Percentiles rank a stretch among this genome's conserved stretches.
These are phyloP conservation scores for Cryptocephalus primarius DNA, from an alignment of 2,888 invertebrate genomes.

Conservation along the genomic window DNA sequence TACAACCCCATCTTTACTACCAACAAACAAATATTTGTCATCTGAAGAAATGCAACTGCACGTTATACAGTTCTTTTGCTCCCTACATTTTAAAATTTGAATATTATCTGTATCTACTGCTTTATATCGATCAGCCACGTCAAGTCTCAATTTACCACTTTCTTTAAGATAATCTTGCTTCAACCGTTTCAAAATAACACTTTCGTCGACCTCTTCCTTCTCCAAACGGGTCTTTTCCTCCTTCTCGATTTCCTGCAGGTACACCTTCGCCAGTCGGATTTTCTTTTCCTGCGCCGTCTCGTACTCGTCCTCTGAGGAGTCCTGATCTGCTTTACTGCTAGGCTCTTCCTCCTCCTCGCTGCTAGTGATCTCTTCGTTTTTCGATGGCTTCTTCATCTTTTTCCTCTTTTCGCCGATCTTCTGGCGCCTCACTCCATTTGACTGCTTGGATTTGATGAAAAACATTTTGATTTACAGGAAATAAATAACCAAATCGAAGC, in stretches of 20 bases:
- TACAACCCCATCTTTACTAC: conserved; percentile 79
- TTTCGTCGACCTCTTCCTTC: conserved; percentile 52
- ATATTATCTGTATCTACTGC: conserved; percentile 32
- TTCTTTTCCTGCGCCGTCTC: conserved; percentile 89
- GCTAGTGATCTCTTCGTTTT: conserved; percentile 51
- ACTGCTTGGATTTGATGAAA: conserved; percentile 28
- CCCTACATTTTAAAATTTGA: conserved; percentile 56
- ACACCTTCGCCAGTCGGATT: conserved; percentile 78
- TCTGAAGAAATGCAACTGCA: conserved; percentile 69
- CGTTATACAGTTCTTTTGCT: conserved; percentile 70
- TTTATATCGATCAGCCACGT: conserved; percentile 56
- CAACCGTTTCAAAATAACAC: conserved; percentile 61
- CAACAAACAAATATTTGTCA: conserved; percentile 62
- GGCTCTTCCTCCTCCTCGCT: conserved; percentile 47
- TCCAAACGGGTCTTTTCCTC: conserved; percentile 64
- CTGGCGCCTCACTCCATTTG: conserved; percentile 15
- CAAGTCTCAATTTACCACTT: conserved; percentile 65
- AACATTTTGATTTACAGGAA: conserved; percentile 19
- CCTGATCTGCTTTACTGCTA: conserved; percentile 40
- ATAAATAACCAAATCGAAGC: too few relatives aligned
- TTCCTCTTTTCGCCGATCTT: conserved; percentile 17
- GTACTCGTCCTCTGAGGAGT: conserved; percentile 48
- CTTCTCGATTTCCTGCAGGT: conserved; percentile 74
- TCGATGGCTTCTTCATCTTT: conserved; percentile 10
- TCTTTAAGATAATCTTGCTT: conserved; percentile 80